Conservation (phyloP, 2,797 vertebrate genomes). For the Catharus ustulatus region DNA sequence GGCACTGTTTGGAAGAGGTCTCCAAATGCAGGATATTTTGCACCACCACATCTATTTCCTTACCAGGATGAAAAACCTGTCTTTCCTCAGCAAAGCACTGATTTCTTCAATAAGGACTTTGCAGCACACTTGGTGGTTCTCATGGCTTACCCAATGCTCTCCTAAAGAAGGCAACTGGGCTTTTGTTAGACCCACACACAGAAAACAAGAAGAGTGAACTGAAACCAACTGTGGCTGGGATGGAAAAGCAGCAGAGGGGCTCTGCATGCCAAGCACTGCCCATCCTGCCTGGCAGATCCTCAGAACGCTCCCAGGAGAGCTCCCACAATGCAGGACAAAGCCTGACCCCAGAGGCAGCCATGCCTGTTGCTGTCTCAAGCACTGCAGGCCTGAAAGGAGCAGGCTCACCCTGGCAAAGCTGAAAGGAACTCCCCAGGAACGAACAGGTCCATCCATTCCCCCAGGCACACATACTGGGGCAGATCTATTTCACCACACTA, state of each 20-base stretch:
- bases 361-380: fast-evolving
- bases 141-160: fast-evolving
- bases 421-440: not conserved
- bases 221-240: not conserved
- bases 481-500: not conserved
- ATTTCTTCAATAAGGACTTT: not conserved
- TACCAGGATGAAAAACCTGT: not conserved
- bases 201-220: not conserved
- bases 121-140: not conserved
- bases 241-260: not conserved
- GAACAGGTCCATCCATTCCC: not conserved
- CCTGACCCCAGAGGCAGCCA: fast-evolving
- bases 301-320: fast-evolving
- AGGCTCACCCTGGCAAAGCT: not conserved
- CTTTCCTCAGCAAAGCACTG: not conserved
- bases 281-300: not conserved
- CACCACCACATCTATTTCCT: not conserved
- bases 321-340: not conserved
- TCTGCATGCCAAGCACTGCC: not conserved
- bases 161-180: not conserved
- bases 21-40: not conserved
- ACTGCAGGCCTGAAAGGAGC: not conserved
- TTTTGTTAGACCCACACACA: not conserved
- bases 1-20: not conserved
- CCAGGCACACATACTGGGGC: fast-evolving